Base-by-base conservation (phyloP, 2,888 invertebrate species). In the Drosophila anceps region DNA sequence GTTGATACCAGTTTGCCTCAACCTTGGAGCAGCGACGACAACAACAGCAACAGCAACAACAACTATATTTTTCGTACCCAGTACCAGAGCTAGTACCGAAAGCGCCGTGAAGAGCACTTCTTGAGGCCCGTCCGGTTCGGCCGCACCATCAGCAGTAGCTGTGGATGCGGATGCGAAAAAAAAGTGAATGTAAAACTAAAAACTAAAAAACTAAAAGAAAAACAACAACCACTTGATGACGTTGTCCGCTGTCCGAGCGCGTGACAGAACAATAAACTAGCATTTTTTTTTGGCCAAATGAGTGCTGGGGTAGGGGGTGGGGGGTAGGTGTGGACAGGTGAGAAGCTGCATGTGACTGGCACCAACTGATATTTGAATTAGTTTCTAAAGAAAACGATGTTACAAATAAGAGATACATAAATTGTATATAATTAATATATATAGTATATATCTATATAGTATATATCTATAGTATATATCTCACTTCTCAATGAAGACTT, bases 1-100 rank as follows among this genome's bases (percentile, higher is more conserved):
- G 86, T 82, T 84, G 82, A 87, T 84, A 84, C 84, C 78, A 81
- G 83, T 86, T 86, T 83, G 86, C 82, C 82, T 83, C 82, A 83
- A 83, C 82, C 82, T 83, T 83, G 82, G 75, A 76, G 68, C 50
- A 35, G 65, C 65, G 64, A 57, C 84, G 67, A 76, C 85, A 75
- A 70, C 82, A 76, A 73, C 83, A 69, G 70, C 76, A 79, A n/a
- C 48, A 48, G n/a, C 29, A n/a, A n/a, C 46, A 48, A 48, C 82
- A 73, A 65, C 71, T 79, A 29, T 71, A 43, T 73, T 78, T 58
- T 80, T 80, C 82, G 82, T 84, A 81, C 76, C 73, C 71, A 68
- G 69, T 48, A 54, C 67, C 67, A 48, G 66, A 39, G 58, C 53
- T 58, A 60, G 74, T 69, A 61, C 69, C 53, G 57, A 57, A 54